phyloP scores from a whole-genome alignment of 2,888 invertebrate genomes.

The Pyrrhosoma nymphula region DNA sequence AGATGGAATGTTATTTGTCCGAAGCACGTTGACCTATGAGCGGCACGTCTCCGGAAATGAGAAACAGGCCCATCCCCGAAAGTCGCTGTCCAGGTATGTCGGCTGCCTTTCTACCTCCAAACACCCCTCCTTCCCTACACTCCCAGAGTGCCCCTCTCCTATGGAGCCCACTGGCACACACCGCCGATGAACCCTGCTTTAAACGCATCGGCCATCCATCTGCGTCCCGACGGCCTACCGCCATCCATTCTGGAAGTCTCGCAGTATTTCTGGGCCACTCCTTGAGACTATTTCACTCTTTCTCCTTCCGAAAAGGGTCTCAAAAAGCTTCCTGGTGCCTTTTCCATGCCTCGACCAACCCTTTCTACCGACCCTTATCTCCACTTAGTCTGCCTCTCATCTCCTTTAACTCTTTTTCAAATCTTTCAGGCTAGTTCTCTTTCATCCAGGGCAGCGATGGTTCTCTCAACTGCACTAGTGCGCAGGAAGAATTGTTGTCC shows the following conservation, averaged over 20 bases:
- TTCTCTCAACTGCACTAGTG: background rate
- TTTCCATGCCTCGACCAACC: background rate
- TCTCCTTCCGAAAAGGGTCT: background rate
- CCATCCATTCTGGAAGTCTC: background rate
- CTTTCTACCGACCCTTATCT: background rate
- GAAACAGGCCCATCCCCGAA: background rate
- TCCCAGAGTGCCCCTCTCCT: background rate
- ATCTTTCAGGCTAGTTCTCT: background rate
- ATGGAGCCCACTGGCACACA: background rate
- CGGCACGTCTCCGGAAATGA: background rate
- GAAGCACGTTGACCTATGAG: background rate
- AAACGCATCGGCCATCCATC: background rate
- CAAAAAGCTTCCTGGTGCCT: background rate
- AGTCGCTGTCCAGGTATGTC: background rate
- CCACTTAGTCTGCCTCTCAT: background rate
- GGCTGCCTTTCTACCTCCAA: background rate
- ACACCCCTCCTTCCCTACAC: background rate
- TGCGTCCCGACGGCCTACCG: background rate
- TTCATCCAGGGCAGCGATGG: background rate
- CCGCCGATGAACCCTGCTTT: slow-evolving; percentile 7
- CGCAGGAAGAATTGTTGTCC: background rate
- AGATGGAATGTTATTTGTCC: background rate
- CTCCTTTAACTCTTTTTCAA: background rate
- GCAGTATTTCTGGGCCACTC: background rate
- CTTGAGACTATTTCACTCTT: background rate